These are phyloP conservation scores for Halocaridina rubra DNA, from an alignment of 2,888 invertebrate species.

Conservation along the genomic window DNA sequence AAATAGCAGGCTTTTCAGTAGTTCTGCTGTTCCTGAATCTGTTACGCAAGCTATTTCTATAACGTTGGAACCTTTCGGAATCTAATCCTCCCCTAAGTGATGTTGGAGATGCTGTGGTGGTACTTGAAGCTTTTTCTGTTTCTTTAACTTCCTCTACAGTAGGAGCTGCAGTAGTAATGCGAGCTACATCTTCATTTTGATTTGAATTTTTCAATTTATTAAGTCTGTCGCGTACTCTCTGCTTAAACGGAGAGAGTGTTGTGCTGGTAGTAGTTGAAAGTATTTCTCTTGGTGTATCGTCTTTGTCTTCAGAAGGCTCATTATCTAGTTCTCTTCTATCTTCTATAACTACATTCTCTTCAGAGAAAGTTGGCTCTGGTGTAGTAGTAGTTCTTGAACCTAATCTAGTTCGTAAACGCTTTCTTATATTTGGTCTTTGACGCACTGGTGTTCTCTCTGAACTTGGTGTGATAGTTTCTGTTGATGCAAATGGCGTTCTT, in stretches of 20 bases:
- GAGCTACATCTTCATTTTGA: not conserved
- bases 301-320: not conserved
- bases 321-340: not conserved
- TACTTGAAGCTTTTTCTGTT: conserved; percentile 7
- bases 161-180: not conserved
- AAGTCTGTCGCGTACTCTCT: conserved; percentile 19
- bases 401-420: conserved; percentile 20
- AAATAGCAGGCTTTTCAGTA: not conserved
- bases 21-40: not conserved
- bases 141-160: not conserved
- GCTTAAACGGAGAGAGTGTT: conserved; percentile 22
- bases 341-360: not conserved
- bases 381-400: conserved; percentile 4
- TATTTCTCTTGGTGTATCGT: not conserved
- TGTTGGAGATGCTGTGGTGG: not conserved
- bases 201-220: conserved; percentile 14
- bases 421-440: conserved; percentile 33
- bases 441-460: not conserved
- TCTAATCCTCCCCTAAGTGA: not conserved
- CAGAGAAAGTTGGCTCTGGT: not conserved
- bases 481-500: not conserved
- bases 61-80: not conserved
- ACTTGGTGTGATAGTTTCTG: not conserved
- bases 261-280: not conserved
- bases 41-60: not conserved